Conservation (phyloP, 1,140 invertebrate species). For the Brachionus sp. region DNA sequence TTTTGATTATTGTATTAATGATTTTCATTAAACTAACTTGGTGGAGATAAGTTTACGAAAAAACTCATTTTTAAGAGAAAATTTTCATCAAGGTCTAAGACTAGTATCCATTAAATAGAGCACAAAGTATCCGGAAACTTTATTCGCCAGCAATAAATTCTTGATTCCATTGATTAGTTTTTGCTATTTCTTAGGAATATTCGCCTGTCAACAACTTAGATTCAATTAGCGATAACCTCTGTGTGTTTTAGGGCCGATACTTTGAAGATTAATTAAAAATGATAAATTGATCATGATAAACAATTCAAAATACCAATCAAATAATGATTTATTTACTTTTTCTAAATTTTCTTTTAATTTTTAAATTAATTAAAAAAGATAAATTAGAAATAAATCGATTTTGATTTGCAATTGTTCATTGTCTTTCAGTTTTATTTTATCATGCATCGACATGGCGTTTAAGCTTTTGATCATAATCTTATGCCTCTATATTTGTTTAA, state of each 20-base stretch:
- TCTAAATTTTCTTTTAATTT: constrained; percentile 18
- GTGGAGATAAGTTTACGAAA: too few relatives aligned
- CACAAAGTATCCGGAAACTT: neutral
- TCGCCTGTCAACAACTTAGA: neutral
- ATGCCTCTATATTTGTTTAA: neutral
- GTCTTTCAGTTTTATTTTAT: neutral
- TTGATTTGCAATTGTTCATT: neutral
- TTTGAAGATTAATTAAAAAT: constrained; percentile 40
- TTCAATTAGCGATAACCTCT: constrained; percentile 16
- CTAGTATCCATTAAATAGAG: neutral
- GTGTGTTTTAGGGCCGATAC: neutral
- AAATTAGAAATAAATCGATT: neutral
- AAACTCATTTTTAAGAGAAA: neutral
- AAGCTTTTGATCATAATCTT: neutral
- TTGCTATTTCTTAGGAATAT: neutral
- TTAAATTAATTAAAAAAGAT: constrained; percentile 18
- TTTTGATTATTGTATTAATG: too few relatives aligned
- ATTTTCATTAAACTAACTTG: too few relatives aligned
- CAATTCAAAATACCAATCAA: neutral
- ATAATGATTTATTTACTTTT: constrained; percentile 37
- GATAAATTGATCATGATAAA: constrained; percentile 41
- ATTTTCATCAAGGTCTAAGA: neutral
- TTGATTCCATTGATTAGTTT: neutral
- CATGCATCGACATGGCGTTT: neutral
- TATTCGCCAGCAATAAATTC: neutral